Evolutionary conservation across 2,888 invertebrate species (phyloP), one percentile per base, ranked within the genome.

Genomic region (Eupithecia subfuscata): DNA sequence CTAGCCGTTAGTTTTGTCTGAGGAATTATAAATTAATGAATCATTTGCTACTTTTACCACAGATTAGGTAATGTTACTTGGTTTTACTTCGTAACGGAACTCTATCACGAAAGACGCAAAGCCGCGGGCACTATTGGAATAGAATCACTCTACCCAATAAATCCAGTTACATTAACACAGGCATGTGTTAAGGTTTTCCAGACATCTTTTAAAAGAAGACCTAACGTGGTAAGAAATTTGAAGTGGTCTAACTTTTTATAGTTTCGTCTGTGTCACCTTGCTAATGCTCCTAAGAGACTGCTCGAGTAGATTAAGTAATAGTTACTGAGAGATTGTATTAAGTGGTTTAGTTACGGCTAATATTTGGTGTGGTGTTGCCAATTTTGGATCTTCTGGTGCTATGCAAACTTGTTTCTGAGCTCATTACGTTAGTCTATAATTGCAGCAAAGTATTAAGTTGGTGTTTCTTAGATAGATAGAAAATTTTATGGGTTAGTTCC

Each of bases 341-440:
- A 76, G 74, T 75, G 74, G 74, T 78, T 78, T 74, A 71, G 75
- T 75, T 78, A 75, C 18, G 60, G 74, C 64, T 77, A 75, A 76
- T 77, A 77, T 77, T 77, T 68, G 72, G 68, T 70, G 60, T 72
- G 72, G 71, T 72, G 69, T 60, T 74, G 72, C 72, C 73, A 70
- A 75, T 73, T 72, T 75, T 37, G 48, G 72, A 74, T 75, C 67
- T 67, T 72, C 72, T 52, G 11, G 48, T 64, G 65, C 65, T 37
- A 67, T 67, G 70, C 40, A 22, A 73, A 68, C 37, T 69, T 1
- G 69, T 63, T 34, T 71, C 71, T 71, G 8, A 65, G 64, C 34
- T 40, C 25, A 63, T 70, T n/a, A 52, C 3, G 40, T 14, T 22
- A 52, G 56, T 16, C 30, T 37, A 37, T 40, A 67, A 11, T 67